Conservation (phyloP, 2,888 invertebrate genomes). For the Trissolcus japonicus region DNA sequence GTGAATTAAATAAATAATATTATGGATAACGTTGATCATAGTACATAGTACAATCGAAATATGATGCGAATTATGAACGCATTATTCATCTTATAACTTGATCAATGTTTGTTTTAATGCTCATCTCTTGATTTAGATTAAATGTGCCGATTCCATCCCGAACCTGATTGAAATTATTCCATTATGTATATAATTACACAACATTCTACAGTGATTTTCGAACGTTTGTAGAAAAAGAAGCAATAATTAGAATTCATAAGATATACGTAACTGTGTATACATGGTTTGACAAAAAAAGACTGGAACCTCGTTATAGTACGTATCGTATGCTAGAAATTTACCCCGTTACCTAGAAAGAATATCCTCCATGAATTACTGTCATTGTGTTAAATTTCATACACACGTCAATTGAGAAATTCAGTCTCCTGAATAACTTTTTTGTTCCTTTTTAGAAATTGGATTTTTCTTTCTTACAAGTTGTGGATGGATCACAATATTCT, state of each 20-base stretch:
- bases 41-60: too few relatives aligned
- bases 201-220: too few relatives aligned
- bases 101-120: too few relatives aligned
- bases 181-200: too few relatives aligned
- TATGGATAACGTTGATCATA: too few relatives aligned
- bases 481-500: neutral
- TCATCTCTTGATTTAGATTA: too few relatives aligned
- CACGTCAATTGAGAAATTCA: constrained; percentile 27
- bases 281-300: constrained; percentile 31
- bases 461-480: neutral
- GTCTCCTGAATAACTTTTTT: constrained; percentile 28
- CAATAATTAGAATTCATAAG: constrained; percentile 45
- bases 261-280: constrained; percentile 22
- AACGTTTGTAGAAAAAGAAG: constrained; percentile 12
- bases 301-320: constrained; percentile 32
- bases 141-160: too few relatives aligned
- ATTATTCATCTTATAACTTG: too few relatives aligned
- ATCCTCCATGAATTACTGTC: constrained; percentile 29
- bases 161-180: too few relatives aligned
- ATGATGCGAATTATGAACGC: too few relatives aligned
- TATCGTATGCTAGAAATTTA: constrained; percentile 20
- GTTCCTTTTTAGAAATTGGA: neutral
- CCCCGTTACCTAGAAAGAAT: constrained; percentile 19
- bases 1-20: too few relatives aligned
- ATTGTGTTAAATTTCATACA: constrained; percentile 17